These are phyloP conservation scores for Drosophila pectinifera DNA, from an alignment of 1,140 invertebrate genomes.

Conservation along the genomic window DNA sequence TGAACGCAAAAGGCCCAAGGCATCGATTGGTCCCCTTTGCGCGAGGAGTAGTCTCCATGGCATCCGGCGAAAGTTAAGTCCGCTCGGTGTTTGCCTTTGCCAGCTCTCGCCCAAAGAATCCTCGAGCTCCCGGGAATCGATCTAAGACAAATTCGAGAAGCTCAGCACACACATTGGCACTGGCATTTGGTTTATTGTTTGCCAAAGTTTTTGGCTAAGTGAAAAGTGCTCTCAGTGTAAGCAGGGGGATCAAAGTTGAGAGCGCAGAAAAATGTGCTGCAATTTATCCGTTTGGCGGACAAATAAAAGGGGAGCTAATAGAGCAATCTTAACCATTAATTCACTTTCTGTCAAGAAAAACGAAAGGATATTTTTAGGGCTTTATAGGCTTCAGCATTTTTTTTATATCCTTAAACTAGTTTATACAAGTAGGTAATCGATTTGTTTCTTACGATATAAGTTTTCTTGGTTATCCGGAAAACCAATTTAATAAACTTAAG, in stretches of 20 bases:
- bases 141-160: constrained; percentile 46
- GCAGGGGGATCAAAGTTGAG: constrained; percentile 18
- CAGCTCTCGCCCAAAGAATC: constrained; percentile 16
- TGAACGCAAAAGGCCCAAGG: constrained; percentile 27
- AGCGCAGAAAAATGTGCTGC: constrained; percentile 21
- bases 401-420: no score
- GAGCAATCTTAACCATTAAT: background rate
- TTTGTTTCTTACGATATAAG: no score
- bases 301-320: constrained; percentile 16
- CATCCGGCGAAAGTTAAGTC: constrained; percentile 37
- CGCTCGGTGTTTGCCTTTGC: constrained; percentile 23
- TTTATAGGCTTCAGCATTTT: background rate
- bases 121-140: constrained; percentile 26
- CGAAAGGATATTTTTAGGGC: background rate
- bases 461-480: no score
- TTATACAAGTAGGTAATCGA: no score
- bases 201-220: constrained; percentile 44
- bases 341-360: background rate
- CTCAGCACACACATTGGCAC: constrained; percentile 13
- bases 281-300: constrained; percentile 20
- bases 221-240: constrained; percentile 36
- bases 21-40: background rate
- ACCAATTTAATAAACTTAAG: background rate
- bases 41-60: constrained; percentile 18
- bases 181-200: constrained; percentile 42